Evolutionary conservation across 2,888 invertebrate genomes (phyloP).

Genomic region (Cosmia pyralina): DNA sequence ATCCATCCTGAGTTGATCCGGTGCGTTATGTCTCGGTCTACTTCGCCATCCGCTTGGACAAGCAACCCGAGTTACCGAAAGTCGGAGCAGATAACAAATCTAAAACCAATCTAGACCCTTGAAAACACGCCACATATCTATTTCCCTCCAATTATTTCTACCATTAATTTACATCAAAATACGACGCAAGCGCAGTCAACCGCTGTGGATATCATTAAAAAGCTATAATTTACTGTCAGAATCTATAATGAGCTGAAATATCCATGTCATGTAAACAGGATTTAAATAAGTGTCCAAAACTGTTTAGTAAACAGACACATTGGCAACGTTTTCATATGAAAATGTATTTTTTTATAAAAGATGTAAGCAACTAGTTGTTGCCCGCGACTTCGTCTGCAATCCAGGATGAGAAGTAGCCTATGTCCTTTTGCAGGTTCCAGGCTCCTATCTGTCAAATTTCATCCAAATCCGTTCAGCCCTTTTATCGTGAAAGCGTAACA

Average conservation of each 20-base stretch:
- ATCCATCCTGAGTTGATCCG: too few relatives aligned
- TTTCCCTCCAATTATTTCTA: conserved; percentile 31
- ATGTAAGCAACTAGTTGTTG: not conserved
- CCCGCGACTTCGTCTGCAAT: too few relatives aligned
- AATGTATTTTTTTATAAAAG: conserved; percentile 1
- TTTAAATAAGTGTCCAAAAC: conserved; percentile 50
- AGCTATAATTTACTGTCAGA: conserved; percentile 50
- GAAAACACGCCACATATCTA: conserved; percentile 7
- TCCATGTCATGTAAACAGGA: conserved; percentile 56
- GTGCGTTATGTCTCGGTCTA: too few relatives aligned
- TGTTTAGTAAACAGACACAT: conserved; percentile 50
- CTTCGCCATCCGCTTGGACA: too few relatives aligned
- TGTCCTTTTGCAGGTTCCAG: too few relatives aligned
- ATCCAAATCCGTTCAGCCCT: too few relatives aligned
- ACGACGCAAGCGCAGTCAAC: conserved; percentile 12
- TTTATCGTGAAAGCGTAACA: too few relatives aligned
- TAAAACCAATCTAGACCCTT: conserved; percentile 3
- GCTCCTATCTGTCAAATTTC: too few relatives aligned
- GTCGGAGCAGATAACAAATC: not conserved
- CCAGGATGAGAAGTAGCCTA: too few relatives aligned
- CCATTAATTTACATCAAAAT: conserved; percentile 47
- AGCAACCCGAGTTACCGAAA: too few relatives aligned
- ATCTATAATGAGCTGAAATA: conserved; percentile 53
- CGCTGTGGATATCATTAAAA: conserved; percentile 53
- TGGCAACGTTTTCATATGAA: conserved; percentile 26